These are phyloP conservation scores for Mythimna lalbum DNA, from an alignment of 2,888 invertebrate genomes.

Conservation along the genomic window DNA sequence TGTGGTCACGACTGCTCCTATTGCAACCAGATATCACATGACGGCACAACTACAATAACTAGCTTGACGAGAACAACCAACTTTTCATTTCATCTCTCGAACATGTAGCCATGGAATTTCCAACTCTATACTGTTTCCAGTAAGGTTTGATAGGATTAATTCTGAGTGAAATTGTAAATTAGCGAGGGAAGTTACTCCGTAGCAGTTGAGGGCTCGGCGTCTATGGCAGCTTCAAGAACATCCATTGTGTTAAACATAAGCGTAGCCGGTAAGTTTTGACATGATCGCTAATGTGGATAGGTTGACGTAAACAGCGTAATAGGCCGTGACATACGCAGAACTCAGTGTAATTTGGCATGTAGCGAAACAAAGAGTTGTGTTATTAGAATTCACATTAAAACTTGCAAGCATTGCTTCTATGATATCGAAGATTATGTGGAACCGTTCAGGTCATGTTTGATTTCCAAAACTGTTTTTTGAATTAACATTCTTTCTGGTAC, in stretches of 20 bases:
- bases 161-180: slow-evolving; percentile 15
- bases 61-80: slow-evolving; percentile 43
- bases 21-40: slow-evolving; percentile 67
- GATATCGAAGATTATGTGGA: slow-evolving; percentile 5
- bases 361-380: not conserved
- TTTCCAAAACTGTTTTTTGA: slow-evolving; percentile 6
- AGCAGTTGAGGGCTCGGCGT: slow-evolving; percentile 52
- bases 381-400: not conserved
- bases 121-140: slow-evolving; percentile 13
- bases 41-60: slow-evolving; percentile 66
- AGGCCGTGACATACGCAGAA: slow-evolving; percentile 2
- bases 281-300: slow-evolving; percentile 35
- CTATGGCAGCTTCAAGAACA: slow-evolving; percentile 56
- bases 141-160: slow-evolving; percentile 7
- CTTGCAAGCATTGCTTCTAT: not conserved
- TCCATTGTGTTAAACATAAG: slow-evolving; percentile 54
- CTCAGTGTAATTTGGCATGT: slow-evolving; percentile 8
- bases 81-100: not conserved
- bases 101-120: slow-evolving; percentile 13
- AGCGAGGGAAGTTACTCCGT: slow-evolving; percentile 30
- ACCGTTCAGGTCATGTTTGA: slow-evolving; percentile 16
- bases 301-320: slow-evolving; percentile 35
- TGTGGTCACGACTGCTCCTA: slow-evolving; percentile 48
- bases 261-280: slow-evolving; percentile 46
- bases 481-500: slow-evolving; percentile 19